phyloP scores from a whole-genome alignment of 2,113 vertebrate species.

The Brachirus orientalis region DNA sequence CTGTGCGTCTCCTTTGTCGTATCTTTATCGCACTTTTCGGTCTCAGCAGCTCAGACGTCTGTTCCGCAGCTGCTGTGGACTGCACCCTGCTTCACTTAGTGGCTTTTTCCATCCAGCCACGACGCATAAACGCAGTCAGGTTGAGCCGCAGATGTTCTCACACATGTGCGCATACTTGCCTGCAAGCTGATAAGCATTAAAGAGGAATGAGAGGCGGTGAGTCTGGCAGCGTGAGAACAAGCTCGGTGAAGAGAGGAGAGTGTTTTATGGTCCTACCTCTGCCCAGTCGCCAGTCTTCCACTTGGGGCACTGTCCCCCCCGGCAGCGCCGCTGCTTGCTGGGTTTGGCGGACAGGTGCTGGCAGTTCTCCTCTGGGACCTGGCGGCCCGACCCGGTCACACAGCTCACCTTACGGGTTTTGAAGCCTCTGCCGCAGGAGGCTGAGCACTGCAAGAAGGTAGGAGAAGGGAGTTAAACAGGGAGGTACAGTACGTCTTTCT shows the following conservation, averaged over 20 bases:
- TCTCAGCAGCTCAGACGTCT: constrained; percentile 3
- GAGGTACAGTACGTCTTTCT: constrained; percentile 15
- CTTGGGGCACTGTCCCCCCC: constrained; percentile 90
- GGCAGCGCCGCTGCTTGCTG: constrained; percentile 88
- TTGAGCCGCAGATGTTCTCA: constrained; percentile 46
- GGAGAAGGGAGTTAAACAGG: constrained; percentile 16
- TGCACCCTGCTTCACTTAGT: constrained; percentile 38
- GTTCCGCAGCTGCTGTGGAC: constrained; percentile 1
- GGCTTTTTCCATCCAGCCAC: constrained; percentile 13
- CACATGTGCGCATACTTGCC: constrained; percentile 33
- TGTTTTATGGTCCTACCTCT: constrained; percentile 85
- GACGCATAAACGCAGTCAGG: constrained; percentile 25
- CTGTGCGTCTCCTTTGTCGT: too few species aligned
- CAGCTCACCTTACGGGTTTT: constrained; percentile 91
- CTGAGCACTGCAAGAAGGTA: constrained; percentile 89
- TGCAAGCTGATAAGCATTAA: constrained; percentile 48
- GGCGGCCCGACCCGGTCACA: constrained; percentile 87
- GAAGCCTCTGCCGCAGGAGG: constrained; percentile 91
- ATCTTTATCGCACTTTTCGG: too few species aligned
- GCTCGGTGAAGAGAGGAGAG: not conserved
- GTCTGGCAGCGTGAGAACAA: constrained; percentile 50
- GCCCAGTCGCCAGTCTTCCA: constrained; percentile 94
- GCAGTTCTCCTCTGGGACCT: constrained; percentile 88
- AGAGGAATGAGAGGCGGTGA: constrained; percentile 15
- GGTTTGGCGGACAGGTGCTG: constrained; percentile 86